Evolutionary conservation across 2,797 vertebrate genomes (phyloP).

Genomic region (Pseudopleuronectes americanus): DNA sequence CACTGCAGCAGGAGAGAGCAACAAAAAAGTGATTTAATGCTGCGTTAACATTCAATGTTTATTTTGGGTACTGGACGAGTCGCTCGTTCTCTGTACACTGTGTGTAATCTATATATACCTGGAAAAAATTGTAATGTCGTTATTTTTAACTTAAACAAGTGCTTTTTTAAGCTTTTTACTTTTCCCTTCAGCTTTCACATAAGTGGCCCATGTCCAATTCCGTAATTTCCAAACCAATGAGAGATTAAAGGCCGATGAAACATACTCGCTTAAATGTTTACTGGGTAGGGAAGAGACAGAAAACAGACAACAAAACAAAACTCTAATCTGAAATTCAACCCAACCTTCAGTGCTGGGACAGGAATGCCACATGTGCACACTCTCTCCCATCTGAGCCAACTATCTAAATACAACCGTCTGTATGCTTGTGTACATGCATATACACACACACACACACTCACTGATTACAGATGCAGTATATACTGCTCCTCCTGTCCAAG

Average conservation of each 20-base stretch:
- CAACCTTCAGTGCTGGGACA: slow-evolving; percentile 13
- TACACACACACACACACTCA: slow-evolving; percentile 46
- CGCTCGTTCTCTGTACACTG: slow-evolving; percentile 15
- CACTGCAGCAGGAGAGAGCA: slow-evolving; percentile 22
- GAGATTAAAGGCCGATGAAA: neutral
- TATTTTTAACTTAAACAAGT: neutral
- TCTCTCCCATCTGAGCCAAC: slow-evolving; percentile 36
- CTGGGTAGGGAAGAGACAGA: neutral
- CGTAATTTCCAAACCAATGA: neutral
- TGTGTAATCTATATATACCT: slow-evolving; percentile 10
- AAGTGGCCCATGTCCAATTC: neutral
- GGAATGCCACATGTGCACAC: slow-evolving; percentile 49
- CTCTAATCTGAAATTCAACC: slow-evolving; percentile 35
- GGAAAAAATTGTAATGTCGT: neutral
- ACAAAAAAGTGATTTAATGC: slow-evolving; percentile 15
- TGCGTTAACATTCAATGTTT: slow-evolving; percentile 6
- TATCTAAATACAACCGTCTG: slow-evolving; percentile 59
- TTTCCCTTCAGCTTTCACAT: too few relatives aligned
- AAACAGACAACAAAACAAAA: slow-evolving; percentile 27
- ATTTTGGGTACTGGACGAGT: slow-evolving; percentile 25
- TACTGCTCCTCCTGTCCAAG: slow-evolving; percentile 68
- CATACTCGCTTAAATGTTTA: neutral
- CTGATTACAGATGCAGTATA: slow-evolving; percentile 77
- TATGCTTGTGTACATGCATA: slow-evolving; percentile 36
- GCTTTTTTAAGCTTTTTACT: neutral